These are phyloP conservation scores for Cossypha caffra DNA, from an alignment of 2,797 vertebrate species.

Conservation along the genomic window DNA sequence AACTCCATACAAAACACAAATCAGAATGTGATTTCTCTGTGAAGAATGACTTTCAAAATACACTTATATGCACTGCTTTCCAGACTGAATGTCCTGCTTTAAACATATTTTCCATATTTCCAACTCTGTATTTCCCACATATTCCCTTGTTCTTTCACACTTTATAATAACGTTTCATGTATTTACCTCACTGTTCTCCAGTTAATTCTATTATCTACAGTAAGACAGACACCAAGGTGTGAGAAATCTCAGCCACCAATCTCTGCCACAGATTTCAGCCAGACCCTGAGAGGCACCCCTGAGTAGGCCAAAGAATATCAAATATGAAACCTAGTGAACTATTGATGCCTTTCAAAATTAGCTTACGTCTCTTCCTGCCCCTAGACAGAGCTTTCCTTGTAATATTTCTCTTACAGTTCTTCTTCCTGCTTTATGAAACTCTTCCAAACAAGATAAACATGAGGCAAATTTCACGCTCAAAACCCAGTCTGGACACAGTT, in stretches of 20 bases:
- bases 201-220: background rate
- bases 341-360: background rate
- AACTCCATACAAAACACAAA: background rate
- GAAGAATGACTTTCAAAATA: background rate
- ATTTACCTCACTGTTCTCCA: background rate
- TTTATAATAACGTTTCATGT: background rate
- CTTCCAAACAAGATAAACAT: background rate
- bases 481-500: background rate
- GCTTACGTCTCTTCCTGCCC: background rate
- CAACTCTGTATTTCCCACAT: background rate
- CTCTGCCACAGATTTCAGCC: background rate
- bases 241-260: background rate
- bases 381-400: background rate
- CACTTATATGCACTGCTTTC: background rate
- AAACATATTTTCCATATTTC: background rate
- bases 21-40: background rate
- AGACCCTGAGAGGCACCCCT: background rate
- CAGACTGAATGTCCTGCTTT: background rate
- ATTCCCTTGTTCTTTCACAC: background rate
- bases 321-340: background rate
- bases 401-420: background rate
- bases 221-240: background rate
- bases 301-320: background rate
- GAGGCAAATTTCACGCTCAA: background rate
- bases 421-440: background rate